These are phyloP conservation scores for Archilochus colubris DNA, from an alignment of 2,113 vertebrate species.

Conservation along the genomic window DNA sequence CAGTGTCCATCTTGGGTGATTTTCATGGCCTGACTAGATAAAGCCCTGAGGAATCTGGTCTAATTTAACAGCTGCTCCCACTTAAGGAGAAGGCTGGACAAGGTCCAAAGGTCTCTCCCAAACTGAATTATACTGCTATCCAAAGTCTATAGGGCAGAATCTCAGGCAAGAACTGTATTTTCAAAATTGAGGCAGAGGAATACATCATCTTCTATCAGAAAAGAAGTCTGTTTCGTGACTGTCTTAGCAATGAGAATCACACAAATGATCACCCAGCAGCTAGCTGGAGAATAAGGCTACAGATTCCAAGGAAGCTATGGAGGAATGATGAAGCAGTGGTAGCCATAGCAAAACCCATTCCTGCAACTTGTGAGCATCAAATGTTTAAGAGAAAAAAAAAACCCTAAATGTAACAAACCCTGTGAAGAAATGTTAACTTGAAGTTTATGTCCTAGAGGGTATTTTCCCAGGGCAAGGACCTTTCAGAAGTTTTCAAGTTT, in stretches of 20 bases:
- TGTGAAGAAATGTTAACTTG: not conserved
- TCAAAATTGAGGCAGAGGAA: not conserved
- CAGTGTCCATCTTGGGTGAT: not conserved
- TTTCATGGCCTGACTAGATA: not conserved
- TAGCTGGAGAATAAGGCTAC: not conserved
- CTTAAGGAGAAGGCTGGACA: not conserved
- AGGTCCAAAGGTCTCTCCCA: not conserved
- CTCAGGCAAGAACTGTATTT: not conserved
- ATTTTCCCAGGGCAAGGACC: not conserved
- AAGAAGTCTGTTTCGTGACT: not conserved
- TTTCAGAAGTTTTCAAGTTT: not conserved
- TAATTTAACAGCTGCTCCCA: not conserved
- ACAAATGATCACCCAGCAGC: not conserved
- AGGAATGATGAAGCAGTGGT: not conserved
- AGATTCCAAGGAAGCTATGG: not conserved
- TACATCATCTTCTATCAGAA: not conserved
- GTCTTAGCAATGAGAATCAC: not conserved
- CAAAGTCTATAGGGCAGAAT: not conserved
- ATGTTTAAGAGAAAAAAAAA: not conserved
- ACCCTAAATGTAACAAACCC: not conserved
- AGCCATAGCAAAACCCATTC: not conserved
- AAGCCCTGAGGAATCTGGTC: not conserved
- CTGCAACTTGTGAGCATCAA: not conserved
- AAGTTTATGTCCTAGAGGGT: not conserved
- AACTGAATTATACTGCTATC: not conserved